Evolutionary conservation across 2,888 invertebrate genomes (phyloP), one percentile per base, ranked within the genome.

Genomic region (Strigamia maritima): DNA sequence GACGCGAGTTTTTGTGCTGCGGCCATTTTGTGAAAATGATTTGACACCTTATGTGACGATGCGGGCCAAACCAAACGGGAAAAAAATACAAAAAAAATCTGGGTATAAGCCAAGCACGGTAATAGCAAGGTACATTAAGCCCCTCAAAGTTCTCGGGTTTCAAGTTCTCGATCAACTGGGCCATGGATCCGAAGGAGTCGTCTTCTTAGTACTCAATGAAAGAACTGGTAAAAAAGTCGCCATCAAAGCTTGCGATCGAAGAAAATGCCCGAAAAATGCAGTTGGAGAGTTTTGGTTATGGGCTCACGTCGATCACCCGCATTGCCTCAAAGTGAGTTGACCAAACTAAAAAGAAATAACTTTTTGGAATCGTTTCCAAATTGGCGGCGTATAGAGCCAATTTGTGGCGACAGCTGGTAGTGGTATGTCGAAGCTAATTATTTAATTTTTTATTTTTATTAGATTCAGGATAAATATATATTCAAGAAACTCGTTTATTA

Each of bases 241-340:
- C 77, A 44, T 77, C 24, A 77, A 77, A 49, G 22, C 24, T 35
- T 76, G 31, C 16, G 38, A 76, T 38, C 76, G 31, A 1, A 35
- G 38, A 35, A 26, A 76, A 77, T 77, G 24, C 24, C 24, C 28
- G 0, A 40, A 40, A 44, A 77, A 40, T 26, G 44, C 40, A 19
- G 10, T 19, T 24, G 77, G 77, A 14, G 77, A 77, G 40, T 77
- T 49, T 49, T 77, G 16, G 16, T 44, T 40, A 40, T 77, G 77
- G 77, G 24, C 24, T 28, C 54, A 77, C 24, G 24, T 77, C 22
- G 40, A 77, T 24, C 77, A 77, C 40, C 40, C 40, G 24, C 44
- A 77, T 77, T 49, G 44, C 6, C 24, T 77, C 22, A 40, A 77
- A 28, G 77, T 77, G 22, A 49, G 49, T 10, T 2, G 2, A 2